A percentile compares a stretch with the other conserved stretches of the same genome.
Conservation (phyloP, 1,140 invertebrate species). For the Archegozetes longisetosus region DNA sequence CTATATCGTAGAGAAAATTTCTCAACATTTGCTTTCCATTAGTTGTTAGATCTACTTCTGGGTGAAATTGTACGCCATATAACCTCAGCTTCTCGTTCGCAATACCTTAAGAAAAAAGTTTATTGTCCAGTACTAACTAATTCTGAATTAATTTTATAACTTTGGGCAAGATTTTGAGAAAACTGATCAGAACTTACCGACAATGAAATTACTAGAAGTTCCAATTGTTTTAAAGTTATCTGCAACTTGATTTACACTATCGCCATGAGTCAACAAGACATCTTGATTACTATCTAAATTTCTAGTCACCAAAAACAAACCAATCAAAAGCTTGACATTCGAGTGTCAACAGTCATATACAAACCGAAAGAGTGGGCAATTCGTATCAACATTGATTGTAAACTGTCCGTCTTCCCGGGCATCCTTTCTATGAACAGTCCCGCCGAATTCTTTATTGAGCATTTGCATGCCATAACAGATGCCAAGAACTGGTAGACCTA, state of each 20-base stretch:
- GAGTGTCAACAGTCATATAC: neutral
- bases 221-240: constrained; percentile 68
- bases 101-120: constrained; percentile 43
- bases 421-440: constrained; percentile 70
- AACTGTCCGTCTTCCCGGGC: constrained; percentile 89
- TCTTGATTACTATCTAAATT: constrained; percentile 67
- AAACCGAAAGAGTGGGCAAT: constrained; percentile 81
- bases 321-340: neutral
- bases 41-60: constrained; percentile 82
- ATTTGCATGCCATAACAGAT: constrained; percentile 99
- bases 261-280: constrained; percentile 90
- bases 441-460: constrained; percentile 95
- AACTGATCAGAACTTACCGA: constrained; percentile 29
- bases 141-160: constrained; percentile 4
- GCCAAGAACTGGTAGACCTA: constrained; percentile 83
- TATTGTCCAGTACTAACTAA: neutral
- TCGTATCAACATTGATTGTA: constrained; percentile 68
- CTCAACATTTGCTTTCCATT: constrained; percentile 80
- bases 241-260: constrained; percentile 79
- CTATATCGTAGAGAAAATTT: constrained; percentile 87
- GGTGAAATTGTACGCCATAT: constrained; percentile 97
- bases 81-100: constrained; percentile 75
- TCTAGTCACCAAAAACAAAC: constrained; percentile 35
- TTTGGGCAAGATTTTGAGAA: no score
- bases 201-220: constrained; percentile 62